A percentile compares a stretch with the other conserved stretches of the same genome.
Conservation (phyloP, 1,140 invertebrate genomes). For the Trissolcus basalis region DNA sequence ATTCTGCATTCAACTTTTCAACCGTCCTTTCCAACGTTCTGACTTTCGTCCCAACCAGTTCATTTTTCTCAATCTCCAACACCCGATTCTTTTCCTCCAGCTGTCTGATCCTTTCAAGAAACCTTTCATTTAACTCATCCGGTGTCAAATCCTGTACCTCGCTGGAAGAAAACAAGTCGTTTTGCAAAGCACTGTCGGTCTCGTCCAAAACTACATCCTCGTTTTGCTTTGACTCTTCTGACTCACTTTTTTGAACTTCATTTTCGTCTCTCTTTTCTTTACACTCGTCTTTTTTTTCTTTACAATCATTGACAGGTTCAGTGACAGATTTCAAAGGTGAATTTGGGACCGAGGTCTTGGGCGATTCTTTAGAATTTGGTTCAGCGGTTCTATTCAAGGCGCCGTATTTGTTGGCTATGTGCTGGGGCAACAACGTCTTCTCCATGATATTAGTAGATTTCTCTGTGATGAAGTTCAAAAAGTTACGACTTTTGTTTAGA, state of each 20-base stretch:
- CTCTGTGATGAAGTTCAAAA: conserved; percentile 72
- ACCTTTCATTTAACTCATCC: conserved; percentile 49
- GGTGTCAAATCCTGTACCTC: too few species aligned
- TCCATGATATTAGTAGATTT: conserved; percentile 74
- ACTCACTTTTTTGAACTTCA: conserved; percentile 7
- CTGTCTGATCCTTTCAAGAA: conserved; percentile 59
- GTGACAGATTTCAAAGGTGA: neutral
- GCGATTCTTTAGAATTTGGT: conserved; percentile 7
- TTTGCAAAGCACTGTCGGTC: conserved; percentile 1
- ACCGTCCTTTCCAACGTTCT: conserved; percentile 64
- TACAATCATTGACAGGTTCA: conserved; percentile 20
- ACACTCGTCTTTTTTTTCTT: neutral
- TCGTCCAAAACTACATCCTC: neutral
- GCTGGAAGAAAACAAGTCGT: conserved; percentile 32
- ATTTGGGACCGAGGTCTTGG: conserved; percentile 11
- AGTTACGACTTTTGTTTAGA: conserved; percentile 70
- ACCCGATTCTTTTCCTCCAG: conserved; percentile 61
- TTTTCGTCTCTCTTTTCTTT: neutral
- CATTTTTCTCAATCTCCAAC: conserved; percentile 55
- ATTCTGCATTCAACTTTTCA: conserved; percentile 64
- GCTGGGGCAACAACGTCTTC: conserved; percentile 69
- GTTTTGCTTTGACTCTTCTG: conserved; percentile 10
- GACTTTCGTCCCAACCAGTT: conserved; percentile 58
- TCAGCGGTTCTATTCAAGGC: conserved; percentile 47
- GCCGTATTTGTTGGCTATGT: conserved; percentile 57